Evolutionary conservation across 1,140 invertebrate species (phyloP), one percentile per base, ranked within the genome.

Genomic region (Diorhabda elongata): DNA sequence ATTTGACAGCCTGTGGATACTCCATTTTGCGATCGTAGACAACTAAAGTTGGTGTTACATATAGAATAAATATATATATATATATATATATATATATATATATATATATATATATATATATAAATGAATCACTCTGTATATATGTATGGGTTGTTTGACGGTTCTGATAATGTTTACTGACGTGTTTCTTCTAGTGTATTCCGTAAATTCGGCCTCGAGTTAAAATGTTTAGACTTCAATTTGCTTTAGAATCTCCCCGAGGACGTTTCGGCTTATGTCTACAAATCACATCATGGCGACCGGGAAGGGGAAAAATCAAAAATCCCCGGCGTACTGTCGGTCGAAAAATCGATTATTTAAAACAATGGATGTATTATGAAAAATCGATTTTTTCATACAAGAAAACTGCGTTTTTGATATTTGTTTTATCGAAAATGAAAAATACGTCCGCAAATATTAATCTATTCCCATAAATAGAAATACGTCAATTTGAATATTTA

Each of bases 181-280:
- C 75, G 76, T 77, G 74, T 74, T 75, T 73, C 69, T 71, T 68
- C 69, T 69, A 64, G 64, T 73, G 69, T 70, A 69, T 70, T 70
- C 69, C 68, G 69, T 67, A 73, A 73, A 73, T 73, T 72, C 72
- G 67, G 66, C 71, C 71, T 69, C 63, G 69, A 73, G 73, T 76
- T 77, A 78, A 78, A 78, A 78, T 78, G 77, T 78, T 78, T 78
- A 78, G 75, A 76, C 69, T 78, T 73, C 75, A 78, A 78, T 78
- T 78, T 77, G 72, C 73, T 77, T 77, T 76, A 71, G 70, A 73
- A 63, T 63, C 61, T 72, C 75, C 70, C 75, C 52, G 47, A 71
- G 75, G 74, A 75, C n/a, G 42, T 68, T 73, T 71, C 61, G 71
- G 69, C 73, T 75, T 72, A 72, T 73, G 72, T 73, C 69, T 73